Base-by-base conservation (phyloP, 2,797 vertebrate species). In the Enteromius viviparus region DNA sequence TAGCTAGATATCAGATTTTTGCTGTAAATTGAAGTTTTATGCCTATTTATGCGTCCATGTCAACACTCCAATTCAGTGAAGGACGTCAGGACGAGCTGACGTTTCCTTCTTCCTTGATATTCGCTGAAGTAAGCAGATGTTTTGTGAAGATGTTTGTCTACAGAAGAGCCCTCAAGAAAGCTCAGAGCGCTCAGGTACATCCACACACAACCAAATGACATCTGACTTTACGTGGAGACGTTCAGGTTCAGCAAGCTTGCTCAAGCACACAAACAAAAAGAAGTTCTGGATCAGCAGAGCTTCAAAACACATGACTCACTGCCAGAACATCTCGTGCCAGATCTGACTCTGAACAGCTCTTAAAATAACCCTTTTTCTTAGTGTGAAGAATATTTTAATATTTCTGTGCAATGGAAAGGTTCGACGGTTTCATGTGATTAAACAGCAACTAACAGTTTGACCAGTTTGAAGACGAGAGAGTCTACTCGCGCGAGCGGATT, bases 131-230 rank as follows among this genome's bases (percentile, higher is more conserved):
- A n/a, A 74, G 80, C 70, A 75, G 7, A 65, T 49, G 69, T 49
- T 81, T 64, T 14, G 70, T 81, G 26, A 62, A 70, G 37, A 47
- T 17, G 78, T 69, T 69, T 60, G 37, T 80, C 78, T 49, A 29
- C 70, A 65, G 42, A 75, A 82, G 80, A 53, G 71, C 80, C n/a
- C 80, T 82, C 21, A 32, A 82, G 70, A 81, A 72, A 82, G 32
- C 70, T 34, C 12, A 15, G 60, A 65, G 80, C 80, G 7, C 70
- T 82, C 80, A 81, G 70, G 55, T 82, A 65, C 58, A 23, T 74
- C 80, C 70, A 81, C 58, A 51, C 42, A 81, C 53, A 34, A 49
- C 60, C 51, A 12, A 42, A 70, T 62, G 11, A 72, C 68, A 71
- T 72, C 26, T 64, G 58, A 51, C 70, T 66, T 75, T 29, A 26